Evolutionary conservation across 2,888 invertebrate genomes (phyloP), one percentile per base, ranked within the genome.

Genomic region (Drosophila hamatofila): DNA sequence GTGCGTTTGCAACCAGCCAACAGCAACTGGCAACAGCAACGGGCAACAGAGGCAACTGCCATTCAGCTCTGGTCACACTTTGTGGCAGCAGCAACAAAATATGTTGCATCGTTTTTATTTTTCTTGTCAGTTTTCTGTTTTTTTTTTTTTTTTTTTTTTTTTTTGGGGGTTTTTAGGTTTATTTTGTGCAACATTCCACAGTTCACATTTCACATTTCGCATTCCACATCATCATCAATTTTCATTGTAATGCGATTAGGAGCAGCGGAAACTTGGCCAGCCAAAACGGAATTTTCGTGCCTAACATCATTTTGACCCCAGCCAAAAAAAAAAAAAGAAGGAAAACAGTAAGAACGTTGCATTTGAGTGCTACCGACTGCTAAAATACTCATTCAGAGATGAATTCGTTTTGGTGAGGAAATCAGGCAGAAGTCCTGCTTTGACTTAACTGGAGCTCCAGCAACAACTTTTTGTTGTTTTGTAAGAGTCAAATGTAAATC

Each of bases 221-320:
- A 69, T 81, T 56, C 33, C 64, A 60, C 69, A 80, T 75, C 88
- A 84, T 84, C 85, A 86, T 86, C 90, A 86, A 86, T 86, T 86
- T 90, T 87, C 86, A 86, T 86, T 86, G 90, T 86, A 90, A 90
- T 84, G 81, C 87, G 89, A 86, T 86, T 90, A 90, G 90, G 44
- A 49, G 30, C 44, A 33, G 35, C 64, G 72, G 73, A 67, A 80
- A 63, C 62, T 76, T 65, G 63, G 42, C 70, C 67, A 66, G 81
- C 60, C 75, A 23, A 52, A 73, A 65, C 81, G 84, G 75, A 30
- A 81, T 78, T 83, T 86, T 87, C 74, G 81, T 75, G 78, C 83
- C 83, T 83, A 83, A 88, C 88, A 86, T 83, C 83, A 83, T 83
- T 83, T 86, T 52, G 57, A 42, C 30, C 30, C 11, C 30, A 11